phyloP scores from a whole-genome alignment of 2,113 vertebrate species.

The Corythornis vintsioides region DNA sequence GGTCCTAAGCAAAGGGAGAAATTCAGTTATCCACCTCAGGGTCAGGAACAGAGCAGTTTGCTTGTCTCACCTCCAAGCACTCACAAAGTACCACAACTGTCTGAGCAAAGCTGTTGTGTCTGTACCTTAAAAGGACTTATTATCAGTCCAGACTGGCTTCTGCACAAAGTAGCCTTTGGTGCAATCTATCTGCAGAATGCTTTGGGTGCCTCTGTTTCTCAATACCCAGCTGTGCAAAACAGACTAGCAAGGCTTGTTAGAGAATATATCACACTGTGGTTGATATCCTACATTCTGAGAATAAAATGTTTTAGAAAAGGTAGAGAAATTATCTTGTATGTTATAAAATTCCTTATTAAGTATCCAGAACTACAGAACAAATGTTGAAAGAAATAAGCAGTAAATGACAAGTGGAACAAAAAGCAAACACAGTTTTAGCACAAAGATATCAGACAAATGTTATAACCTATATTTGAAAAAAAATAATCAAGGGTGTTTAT shows the following conservation, averaged over 20 bases:
- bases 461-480: not conserved
- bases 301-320: not conserved
- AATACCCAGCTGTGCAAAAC: not conserved
- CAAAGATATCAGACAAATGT: no score
- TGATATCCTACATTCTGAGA: not conserved
- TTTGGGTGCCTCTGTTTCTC: not conserved
- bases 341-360: conserved; percentile 12
- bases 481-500: not conserved
- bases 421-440: conserved; percentile 28
- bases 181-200: not conserved
- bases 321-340: not conserved
- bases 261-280: not conserved
- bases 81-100: not conserved
- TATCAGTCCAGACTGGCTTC: not conserved
- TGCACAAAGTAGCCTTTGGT: not conserved
- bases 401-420: conserved; percentile 43
- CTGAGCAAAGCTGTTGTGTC: not conserved
- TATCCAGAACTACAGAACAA: conserved; percentile 10
- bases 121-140: not conserved
- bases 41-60: not conserved
- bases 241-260: not conserved
- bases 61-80: not conserved
- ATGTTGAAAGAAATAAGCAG: conserved; percentile 43
- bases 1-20: not conserved
- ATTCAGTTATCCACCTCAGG: not conserved